Evolutionary conservation across 35 echinoderm and acorn worm genomes (phyloP).

Genomic region (Acanthaster planci): DNA sequence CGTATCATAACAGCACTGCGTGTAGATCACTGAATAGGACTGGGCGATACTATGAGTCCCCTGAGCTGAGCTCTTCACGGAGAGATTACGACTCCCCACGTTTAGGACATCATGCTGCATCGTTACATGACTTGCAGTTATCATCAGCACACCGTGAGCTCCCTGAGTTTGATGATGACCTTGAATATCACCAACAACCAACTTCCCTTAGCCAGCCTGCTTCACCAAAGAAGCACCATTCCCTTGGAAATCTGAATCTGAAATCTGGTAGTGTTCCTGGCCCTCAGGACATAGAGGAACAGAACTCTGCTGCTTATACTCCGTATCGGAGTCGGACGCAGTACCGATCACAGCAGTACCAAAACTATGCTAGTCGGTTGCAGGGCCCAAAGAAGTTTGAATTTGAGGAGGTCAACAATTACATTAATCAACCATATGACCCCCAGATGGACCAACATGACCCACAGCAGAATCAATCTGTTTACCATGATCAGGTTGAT

Average conservation of each 20-base stretch:
- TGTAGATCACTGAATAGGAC: constrained; percentile 40
- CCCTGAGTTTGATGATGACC: constrained; percentile 45
- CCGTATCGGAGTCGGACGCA: constrained; percentile 48
- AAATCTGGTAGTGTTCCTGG: constrained; percentile 55
- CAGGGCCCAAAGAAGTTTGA: constrained; percentile 53
- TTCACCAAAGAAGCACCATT: constrained; percentile 81
- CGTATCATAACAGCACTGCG: constrained; percentile 26
- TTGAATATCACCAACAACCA: constrained; percentile 59
- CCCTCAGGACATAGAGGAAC: constrained; percentile 45
- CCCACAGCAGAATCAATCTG: background rate
- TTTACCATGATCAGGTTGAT: constrained; percentile 4
- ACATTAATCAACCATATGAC: constrained; percentile 41
- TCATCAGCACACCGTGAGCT: constrained; percentile 36
- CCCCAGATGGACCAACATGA: constrained; percentile 8
- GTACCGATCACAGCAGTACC: constrained; percentile 70
- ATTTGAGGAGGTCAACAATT: constrained; percentile 57
- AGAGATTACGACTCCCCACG: constrained; percentile 37
- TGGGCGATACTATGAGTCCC: constrained; percentile 79
- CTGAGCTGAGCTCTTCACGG: constrained; percentile 54
- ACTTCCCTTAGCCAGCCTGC: constrained; percentile 57
- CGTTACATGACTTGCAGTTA: constrained; percentile 75
- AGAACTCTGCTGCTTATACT: constrained; percentile 15
- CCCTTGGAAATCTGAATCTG: constrained; percentile 64
- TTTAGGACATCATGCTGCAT: constrained; percentile 71
- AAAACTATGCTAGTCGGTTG: constrained; percentile 46